Evolutionary conservation across 64 coral and sea anemone genomes (phyloP).

Genomic region (Orbicella faveolata): DNA sequence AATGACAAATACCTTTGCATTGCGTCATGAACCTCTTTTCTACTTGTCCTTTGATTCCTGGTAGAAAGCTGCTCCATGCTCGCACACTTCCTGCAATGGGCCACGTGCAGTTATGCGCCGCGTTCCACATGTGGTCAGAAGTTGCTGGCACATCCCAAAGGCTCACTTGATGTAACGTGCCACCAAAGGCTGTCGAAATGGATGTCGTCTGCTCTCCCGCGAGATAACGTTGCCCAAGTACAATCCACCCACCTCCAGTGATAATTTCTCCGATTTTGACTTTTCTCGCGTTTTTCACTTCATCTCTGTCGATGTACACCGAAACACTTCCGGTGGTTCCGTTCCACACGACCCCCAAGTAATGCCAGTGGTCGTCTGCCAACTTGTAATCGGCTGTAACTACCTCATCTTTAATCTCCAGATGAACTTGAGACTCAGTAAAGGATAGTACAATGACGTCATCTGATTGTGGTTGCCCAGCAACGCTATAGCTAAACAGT

Average conservation of each 20-base stretch:
- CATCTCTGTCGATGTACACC: constrained; percentile 33
- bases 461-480: not conserved
- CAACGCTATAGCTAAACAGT: constrained; percentile 52
- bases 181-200: constrained; percentile 42
- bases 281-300: not conserved
- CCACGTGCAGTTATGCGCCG: constrained; percentile 62
- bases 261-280: constrained; percentile 22
- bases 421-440: constrained; percentile 20
- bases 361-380: constrained; percentile 54
- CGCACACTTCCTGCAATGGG: constrained; percentile 52
- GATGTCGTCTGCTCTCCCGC: not conserved
- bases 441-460: constrained; percentile 64
- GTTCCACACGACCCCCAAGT: constrained; percentile 53
- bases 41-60: constrained; percentile 58
- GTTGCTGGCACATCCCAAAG: constrained; percentile 56
- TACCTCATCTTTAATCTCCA: constrained; percentile 33
- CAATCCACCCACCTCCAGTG: constrained; percentile 51
- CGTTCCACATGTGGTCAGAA: constrained; percentile 73
- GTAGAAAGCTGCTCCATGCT: constrained; percentile 61
- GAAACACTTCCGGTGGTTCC: constrained; percentile 1
- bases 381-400: constrained; percentile 33
- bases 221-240: constrained; percentile 35
- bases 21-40: constrained; percentile 58
- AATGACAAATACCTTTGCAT: constrained; percentile 53
- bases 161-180: constrained; percentile 58